These are phyloP conservation scores for Xyrichtys novacula DNA, from an alignment of 2,797 vertebrate species.

Conservation along the genomic window DNA sequence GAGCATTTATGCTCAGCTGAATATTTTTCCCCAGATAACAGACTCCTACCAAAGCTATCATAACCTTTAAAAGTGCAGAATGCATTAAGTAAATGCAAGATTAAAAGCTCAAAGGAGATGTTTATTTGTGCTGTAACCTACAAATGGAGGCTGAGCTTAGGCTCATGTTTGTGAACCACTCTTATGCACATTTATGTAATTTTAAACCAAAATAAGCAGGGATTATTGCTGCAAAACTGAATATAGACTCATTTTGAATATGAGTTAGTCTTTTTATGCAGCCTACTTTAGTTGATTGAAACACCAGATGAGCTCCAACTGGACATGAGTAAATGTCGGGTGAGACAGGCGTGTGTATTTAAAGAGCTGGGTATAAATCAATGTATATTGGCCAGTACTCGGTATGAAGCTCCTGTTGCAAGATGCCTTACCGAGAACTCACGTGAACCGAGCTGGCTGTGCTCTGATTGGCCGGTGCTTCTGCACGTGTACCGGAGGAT, in stretches of 20 bases:
- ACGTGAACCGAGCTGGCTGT: conserved; percentile 50
- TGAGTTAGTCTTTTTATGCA: too few relatives aligned
- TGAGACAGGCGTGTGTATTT: background rate
- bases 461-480: conserved; percentile 44
- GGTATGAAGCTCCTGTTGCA: conserved; percentile 24
- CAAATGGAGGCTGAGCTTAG: too few relatives aligned
- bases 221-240: background rate
- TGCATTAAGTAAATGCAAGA: conserved; percentile 2
- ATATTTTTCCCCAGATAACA: conserved; percentile 34
- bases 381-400: background rate
- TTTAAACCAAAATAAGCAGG: background rate
- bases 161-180: background rate
- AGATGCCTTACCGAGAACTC: conserved; percentile 38
- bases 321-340: background rate
- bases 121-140: too few relatives aligned
- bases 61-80: conserved; percentile 2
- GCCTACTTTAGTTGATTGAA: background rate
- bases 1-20: conserved; percentile 10
- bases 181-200: background rate
- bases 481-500: conserved; percentile 73
- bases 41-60: conserved; percentile 14
- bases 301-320: background rate
- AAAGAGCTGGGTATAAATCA: conserved; percentile 6
- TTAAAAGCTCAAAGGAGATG: background rate
- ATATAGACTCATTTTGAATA: background rate